phyloP scores from a whole-genome alignment of 1,140 invertebrate genomes.

The Penaeus indicus region DNA sequence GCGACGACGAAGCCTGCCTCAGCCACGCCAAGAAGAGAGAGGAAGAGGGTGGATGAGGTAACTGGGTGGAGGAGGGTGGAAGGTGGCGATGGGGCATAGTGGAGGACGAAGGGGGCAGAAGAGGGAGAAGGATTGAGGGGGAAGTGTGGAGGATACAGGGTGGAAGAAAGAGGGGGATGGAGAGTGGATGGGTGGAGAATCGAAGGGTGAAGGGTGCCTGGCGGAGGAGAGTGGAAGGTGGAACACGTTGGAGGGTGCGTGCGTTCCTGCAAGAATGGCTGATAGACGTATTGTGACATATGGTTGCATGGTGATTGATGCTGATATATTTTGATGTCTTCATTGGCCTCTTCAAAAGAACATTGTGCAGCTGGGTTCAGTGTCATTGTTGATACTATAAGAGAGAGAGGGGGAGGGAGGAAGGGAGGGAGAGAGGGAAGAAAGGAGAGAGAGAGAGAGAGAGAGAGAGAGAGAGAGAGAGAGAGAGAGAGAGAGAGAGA shows the following conservation, averaged over 20 bases:
- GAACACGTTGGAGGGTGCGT: too few relatives aligned
- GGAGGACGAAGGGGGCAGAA: background rate
- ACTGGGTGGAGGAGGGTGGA: background rate
- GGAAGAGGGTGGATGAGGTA: too few relatives aligned
- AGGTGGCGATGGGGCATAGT: background rate
- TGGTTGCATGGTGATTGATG: too few relatives aligned
- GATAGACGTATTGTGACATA: too few relatives aligned
- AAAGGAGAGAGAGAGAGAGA: slow-evolving; percentile 1
- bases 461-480: slow-evolving; percentile 4
- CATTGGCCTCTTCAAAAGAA: too few relatives aligned
- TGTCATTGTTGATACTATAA: too few relatives aligned
- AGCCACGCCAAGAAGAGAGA: too few relatives aligned
- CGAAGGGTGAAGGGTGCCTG: background rate
- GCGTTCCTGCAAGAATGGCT: too few relatives aligned
- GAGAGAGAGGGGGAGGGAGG: slow-evolving; percentile 20
- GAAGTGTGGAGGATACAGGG: background rate
- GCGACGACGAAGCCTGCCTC: too few relatives aligned
- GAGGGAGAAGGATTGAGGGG: background rate
- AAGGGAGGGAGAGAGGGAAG: slow-evolving; percentile 31
- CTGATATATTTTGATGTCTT: too few relatives aligned
- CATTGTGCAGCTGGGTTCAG: too few relatives aligned
- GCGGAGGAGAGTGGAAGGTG: too few relatives aligned
- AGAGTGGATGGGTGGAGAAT: background rate
- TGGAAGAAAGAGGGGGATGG: background rate
- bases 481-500: slow-evolving; percentile 40